A percentile compares a stretch with the other conserved stretches of the same genome.
These are phyloP conservation scores for Tetragonula clypearis DNA, from an alignment of 1,140 invertebrate genomes.

Conservation along the genomic window DNA sequence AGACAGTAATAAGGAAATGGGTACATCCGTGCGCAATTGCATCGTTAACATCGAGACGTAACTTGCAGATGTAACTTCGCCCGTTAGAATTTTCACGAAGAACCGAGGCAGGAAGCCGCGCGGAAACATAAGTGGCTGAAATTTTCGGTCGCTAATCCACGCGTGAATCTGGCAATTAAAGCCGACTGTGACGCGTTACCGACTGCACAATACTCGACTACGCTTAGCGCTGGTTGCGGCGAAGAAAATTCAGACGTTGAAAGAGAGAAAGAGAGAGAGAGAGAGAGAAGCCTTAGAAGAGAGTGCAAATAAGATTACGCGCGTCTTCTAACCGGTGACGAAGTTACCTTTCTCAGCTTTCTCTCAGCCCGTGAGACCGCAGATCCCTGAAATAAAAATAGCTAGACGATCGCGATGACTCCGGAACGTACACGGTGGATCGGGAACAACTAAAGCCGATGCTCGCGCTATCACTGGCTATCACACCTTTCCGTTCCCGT, in stretches of 20 bases:
- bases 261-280: conserved; percentile 29
- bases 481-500: background rate
- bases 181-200: conserved; percentile 5
- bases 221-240: background rate
- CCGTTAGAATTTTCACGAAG: background rate
- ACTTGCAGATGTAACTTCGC: too few relatives aligned
- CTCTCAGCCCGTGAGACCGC: background rate
- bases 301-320: conserved; percentile 71
- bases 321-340: conserved; percentile 12
- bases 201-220: background rate
- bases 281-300: conserved; percentile 61
- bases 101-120: background rate
- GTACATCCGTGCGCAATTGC: too few relatives aligned
- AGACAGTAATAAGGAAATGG: too few relatives aligned
- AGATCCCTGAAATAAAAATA: conserved; percentile 48
- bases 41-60: too few relatives aligned
- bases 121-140: conserved; percentile 12
- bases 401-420: background rate
- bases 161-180: conserved; percentile 26
- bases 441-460: too few relatives aligned
- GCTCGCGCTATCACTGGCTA: conserved; percentile 9
- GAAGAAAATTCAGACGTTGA: conserved; percentile 27
- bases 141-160: conserved; percentile 38
- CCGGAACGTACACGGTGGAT: too few relatives aligned
- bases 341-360: conserved; percentile 53